Evolutionary conservation across 2,797 vertebrate genomes (phyloP).

Genomic region (Silurus lanzhouensis): DNA sequence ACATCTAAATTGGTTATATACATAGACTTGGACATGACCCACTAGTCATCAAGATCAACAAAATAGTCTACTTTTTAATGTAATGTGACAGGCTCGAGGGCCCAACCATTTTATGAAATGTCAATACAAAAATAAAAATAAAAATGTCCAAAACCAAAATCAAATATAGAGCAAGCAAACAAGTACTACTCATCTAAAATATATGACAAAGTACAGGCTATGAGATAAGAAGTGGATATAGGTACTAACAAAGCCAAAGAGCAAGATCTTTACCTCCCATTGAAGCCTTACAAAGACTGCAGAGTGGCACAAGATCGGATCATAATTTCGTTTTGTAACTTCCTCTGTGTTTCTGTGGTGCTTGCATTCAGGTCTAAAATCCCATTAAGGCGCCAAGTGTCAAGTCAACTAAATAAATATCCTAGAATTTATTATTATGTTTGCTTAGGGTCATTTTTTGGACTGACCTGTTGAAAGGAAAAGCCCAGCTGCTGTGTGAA

Average conservation of each 20-base stretch:
- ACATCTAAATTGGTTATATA: slow-evolving; percentile 37
- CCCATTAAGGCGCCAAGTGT: slow-evolving; percentile 30
- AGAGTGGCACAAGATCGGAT: slow-evolving; percentile 1
- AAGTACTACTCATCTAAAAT: not conserved
- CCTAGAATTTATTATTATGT: slow-evolving; percentile 25
- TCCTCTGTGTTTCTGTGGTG: slow-evolving; percentile 33
- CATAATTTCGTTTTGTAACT: not conserved
- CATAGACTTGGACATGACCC: slow-evolving; percentile 25
- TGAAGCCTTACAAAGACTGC: not conserved
- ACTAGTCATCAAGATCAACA: not conserved
- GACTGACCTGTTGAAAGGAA: slow-evolving; percentile 7
- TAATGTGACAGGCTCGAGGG: slow-evolving; percentile 27
- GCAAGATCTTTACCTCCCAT: not conserved
- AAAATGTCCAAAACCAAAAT: not conserved
- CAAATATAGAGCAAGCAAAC: not conserved
- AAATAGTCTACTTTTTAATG: slow-evolving; percentile 36
- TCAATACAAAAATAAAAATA: not conserved
- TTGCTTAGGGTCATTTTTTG: slow-evolving; percentile 18
- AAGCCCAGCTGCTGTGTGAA: slow-evolving; percentile 24
- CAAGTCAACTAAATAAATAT: not conserved
- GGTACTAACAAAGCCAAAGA: not conserved
- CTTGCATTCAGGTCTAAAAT: slow-evolving; percentile 21
- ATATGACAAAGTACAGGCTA: not conserved
- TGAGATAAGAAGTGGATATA: not conserved
- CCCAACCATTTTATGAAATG: not conserved